Evolutionary conservation across 2,888 invertebrate species (phyloP).

Genomic region (Ormyrus labotus): DNA sequence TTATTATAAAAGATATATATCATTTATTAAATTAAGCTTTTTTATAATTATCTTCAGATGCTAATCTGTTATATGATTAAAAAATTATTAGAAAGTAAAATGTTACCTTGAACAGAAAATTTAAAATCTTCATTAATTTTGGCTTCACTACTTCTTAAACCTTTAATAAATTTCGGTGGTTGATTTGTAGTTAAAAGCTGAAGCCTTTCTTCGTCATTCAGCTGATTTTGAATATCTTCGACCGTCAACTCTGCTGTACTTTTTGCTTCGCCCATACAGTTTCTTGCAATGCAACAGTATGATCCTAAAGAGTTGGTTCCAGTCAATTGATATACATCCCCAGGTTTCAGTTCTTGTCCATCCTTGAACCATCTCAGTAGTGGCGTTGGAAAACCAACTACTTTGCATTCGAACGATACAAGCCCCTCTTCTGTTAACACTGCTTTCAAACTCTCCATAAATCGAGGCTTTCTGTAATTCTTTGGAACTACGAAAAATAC

Average conservation of each 20-base stretch:
- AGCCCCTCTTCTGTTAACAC: constrained; percentile 93
- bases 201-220: constrained; percentile 90
- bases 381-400: constrained; percentile 94
- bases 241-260: constrained; percentile 92
- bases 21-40: too few species aligned
- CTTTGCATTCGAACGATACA: constrained; percentile 95
- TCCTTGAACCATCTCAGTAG: constrained; percentile 94
- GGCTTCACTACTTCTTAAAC: constrained; percentile 88
- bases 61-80: too few species aligned
- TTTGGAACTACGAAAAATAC: constrained; percentile 85
- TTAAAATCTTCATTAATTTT: constrained; percentile 89
- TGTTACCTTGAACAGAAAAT: constrained; percentile 86
- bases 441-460: constrained; percentile 93
- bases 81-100: too few species aligned
- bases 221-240: constrained; percentile 92
- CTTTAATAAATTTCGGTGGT: constrained; percentile 89
- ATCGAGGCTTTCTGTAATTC: constrained; percentile 91
- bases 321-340: constrained; percentile 93
- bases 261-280: constrained; percentile 93
- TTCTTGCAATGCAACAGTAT: constrained; percentile 91
- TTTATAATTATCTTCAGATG: too few species aligned
- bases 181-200: constrained; percentile 86
- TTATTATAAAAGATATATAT: too few species aligned
- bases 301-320: constrained; percentile 92
- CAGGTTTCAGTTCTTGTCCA: constrained; percentile 92